A percentile compares a stretch with the other conserved stretches of the same genome.
phyloP scores from a whole-genome alignment of 2,113 vertebrate genomes.

The Halichoerus grypus region DNA sequence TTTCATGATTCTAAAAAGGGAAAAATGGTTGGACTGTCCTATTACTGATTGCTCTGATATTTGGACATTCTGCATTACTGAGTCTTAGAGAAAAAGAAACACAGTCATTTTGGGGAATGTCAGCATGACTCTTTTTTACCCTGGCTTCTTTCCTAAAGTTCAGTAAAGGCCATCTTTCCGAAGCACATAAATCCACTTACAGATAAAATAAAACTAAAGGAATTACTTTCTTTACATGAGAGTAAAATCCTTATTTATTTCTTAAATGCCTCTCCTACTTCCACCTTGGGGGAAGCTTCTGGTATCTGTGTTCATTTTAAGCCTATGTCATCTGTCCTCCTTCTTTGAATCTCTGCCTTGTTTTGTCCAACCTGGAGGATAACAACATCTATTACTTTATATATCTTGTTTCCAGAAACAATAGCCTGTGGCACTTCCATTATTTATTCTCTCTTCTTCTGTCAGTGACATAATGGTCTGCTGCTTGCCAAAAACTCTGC shows the following conservation, averaged over 20 bases:
- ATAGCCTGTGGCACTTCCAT: slow-evolving; percentile 21
- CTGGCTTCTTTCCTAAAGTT: slow-evolving; percentile 47
- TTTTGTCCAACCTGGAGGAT: slow-evolving; percentile 44
- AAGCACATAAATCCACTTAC: slow-evolving; percentile 31
- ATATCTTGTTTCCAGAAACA: slow-evolving; percentile 78
- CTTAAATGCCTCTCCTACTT: slow-evolving; percentile 16
- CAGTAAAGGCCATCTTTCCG: slow-evolving; percentile 52
- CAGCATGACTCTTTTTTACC: background rate
- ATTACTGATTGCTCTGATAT: slow-evolving; percentile 58
- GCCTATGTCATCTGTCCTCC: slow-evolving; percentile 3
- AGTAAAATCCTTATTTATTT: slow-evolving; percentile 45
- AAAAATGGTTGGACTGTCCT: background rate
- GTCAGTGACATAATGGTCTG: slow-evolving; percentile 56
- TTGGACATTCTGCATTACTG: background rate
- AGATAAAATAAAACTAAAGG: slow-evolving; percentile 50
- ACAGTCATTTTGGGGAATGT: background rate
- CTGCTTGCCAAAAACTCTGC: slow-evolving; percentile 67
- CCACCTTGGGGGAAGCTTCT: background rate
- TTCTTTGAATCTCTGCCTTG: slow-evolving; percentile 45
- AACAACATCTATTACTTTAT: slow-evolving; percentile 60
- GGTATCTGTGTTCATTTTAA: slow-evolving; percentile 18
- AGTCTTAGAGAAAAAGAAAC: background rate
- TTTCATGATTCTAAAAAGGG: slow-evolving; percentile 55
- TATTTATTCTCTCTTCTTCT: slow-evolving; percentile 70
- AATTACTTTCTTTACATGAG: slow-evolving; percentile 54